Conservation (phyloP, 2,797 vertebrate genomes). For the Picus viridis region DNA sequence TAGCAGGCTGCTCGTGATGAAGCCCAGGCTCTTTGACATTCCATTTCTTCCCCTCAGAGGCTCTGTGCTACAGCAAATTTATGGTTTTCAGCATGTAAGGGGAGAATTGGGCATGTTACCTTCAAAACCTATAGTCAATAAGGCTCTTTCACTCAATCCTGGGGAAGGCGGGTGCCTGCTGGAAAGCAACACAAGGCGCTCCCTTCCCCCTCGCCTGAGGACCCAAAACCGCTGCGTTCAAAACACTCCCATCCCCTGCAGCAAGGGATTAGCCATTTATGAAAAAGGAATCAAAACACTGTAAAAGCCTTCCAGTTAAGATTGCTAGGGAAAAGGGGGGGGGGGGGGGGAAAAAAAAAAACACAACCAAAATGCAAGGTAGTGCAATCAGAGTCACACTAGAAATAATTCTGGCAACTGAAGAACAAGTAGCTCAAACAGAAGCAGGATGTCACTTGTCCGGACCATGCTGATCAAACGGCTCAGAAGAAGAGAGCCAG, state of each 20-base stretch:
- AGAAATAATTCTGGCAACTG: not conserved
- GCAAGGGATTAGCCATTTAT: slow-evolving; percentile 68
- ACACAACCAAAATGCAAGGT: not conserved
- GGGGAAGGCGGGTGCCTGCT: slow-evolving; percentile 6
- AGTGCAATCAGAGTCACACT: not conserved
- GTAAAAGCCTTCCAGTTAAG: slow-evolving; percentile 41
- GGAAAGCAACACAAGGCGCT: slow-evolving; percentile 35
- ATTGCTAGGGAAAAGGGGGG: not conserved
- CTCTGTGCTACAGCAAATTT: not conserved
- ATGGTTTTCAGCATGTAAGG: slow-evolving; percentile 11
- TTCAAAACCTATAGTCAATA: slow-evolving; percentile 35
- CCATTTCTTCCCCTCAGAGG: slow-evolving; percentile 35
- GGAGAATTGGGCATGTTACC: slow-evolving; percentile 13
- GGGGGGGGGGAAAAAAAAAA: rapidly evolving
- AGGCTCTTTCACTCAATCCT: slow-evolving; percentile 37
- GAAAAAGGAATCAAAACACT: slow-evolving; percentile 61
- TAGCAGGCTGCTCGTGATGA: not conserved
- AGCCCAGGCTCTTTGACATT: slow-evolving; percentile 41
- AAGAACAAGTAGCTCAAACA: not conserved
- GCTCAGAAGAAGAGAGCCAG: not conserved
- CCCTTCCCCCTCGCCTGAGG: slow-evolving; percentile 56
- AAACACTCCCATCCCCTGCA: slow-evolving; percentile 70
- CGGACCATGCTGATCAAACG: not conserved
- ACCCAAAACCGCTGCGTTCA: slow-evolving; percentile 35
- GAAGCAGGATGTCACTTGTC: not conserved